Evolutionary conservation across 2,113 vertebrate genomes (phyloP).

Genomic region (Sphaerodactylus townsendi): DNA sequence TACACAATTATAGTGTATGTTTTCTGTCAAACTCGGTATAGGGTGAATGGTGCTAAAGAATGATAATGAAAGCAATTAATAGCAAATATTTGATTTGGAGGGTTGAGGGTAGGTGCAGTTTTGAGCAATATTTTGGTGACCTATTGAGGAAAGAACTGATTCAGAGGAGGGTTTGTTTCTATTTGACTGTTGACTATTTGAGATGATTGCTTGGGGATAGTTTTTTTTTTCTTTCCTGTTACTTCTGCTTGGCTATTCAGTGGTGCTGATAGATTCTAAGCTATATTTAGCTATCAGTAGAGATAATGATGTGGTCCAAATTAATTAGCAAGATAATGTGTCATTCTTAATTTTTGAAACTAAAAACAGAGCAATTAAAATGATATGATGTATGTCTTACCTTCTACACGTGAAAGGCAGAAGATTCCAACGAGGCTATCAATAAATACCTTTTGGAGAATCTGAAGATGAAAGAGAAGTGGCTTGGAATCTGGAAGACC

Average conservation of each 20-base stretch:
- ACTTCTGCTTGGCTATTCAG: background rate
- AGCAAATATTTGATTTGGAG: background rate
- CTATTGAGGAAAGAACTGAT: no score
- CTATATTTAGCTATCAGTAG: background rate
- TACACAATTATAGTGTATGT: background rate
- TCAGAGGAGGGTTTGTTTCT: background rate
- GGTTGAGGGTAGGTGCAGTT: background rate
- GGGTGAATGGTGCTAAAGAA: background rate
- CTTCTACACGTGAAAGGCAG: conserved; percentile 56
- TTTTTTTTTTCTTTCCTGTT: background rate
- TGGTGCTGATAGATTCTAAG: background rate
- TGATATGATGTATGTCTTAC: background rate
- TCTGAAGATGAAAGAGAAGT: conserved; percentile 60
- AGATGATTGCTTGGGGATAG: background rate
- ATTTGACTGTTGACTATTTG: no score
- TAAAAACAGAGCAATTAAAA: background rate
- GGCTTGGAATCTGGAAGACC: conserved; percentile 69
- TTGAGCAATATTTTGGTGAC: background rate
- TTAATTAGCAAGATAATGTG: background rate
- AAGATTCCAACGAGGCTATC: conserved; percentile 61
- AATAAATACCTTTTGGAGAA: conserved; percentile 62
- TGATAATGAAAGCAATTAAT: background rate
- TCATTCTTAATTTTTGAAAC: background rate
- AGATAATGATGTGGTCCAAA: background rate
- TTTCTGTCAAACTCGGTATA: background rate